Conservation (phyloP, 1,140 invertebrate genomes). For the Eufriesea mexicana region DNA sequence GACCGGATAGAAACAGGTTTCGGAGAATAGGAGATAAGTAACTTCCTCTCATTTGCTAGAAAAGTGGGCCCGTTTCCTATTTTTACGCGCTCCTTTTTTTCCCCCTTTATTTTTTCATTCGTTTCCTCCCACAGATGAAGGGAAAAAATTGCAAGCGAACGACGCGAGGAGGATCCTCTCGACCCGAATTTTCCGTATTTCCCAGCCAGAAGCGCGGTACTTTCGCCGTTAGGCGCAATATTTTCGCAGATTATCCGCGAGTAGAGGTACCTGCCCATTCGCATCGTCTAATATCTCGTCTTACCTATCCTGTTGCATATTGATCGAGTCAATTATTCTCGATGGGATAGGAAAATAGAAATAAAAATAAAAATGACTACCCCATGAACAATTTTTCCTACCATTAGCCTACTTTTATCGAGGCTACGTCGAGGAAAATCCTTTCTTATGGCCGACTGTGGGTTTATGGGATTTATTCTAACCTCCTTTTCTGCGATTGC, state of each 20-base stretch:
- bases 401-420: too few species aligned
- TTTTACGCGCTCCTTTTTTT: conserved; percentile 41
- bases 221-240: conserved; percentile 59
- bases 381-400: too few species aligned
- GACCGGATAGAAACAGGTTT: conserved; percentile 8
- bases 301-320: neutral
- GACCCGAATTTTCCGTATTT: conserved; percentile 68
- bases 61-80: conserved; percentile 64
- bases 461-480: too few species aligned
- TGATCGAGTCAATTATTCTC: neutral
- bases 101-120: conserved; percentile 45
- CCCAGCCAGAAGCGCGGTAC: conserved; percentile 51
- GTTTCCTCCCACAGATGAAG: conserved; percentile 51
- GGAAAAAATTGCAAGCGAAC: conserved; percentile 64
- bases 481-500: too few species aligned
- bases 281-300: conserved; percentile 33
- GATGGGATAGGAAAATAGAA: too few species aligned
- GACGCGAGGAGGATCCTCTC: conserved; percentile 63
- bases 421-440: too few species aligned
- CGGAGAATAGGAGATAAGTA: conserved; percentile 40
- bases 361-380: too few species aligned
- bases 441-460: too few species aligned
- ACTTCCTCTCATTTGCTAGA: conserved; percentile 55
- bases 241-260: conserved; percentile 63
- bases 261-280: conserved; percentile 28